A percentile compares a stretch with the other conserved stretches of the same genome.
Evolutionary conservation across 2,113 vertebrate species (phyloP).

Genomic region (Ramphastos sulfuratus): DNA sequence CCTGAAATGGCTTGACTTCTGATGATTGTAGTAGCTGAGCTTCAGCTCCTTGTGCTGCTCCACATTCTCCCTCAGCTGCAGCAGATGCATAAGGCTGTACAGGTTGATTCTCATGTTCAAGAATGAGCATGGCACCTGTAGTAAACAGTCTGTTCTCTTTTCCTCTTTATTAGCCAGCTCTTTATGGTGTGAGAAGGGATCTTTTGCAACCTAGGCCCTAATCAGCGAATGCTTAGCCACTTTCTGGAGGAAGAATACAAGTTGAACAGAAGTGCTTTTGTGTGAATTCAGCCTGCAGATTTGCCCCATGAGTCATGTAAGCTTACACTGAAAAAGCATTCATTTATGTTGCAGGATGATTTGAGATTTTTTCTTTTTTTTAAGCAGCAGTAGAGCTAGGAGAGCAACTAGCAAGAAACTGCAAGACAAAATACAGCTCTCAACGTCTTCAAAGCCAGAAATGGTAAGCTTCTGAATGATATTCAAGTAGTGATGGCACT

Average conservation of each 20-base stretch:
- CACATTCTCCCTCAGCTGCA: neutral
- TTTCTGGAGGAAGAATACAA: neutral
- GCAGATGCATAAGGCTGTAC: neutral
- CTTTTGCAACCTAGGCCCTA: neutral
- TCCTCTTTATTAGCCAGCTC: neutral
- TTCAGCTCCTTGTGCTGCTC: neutral
- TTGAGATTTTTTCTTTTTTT: neutral
- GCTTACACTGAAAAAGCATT: neutral
- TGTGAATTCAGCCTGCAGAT: neutral
- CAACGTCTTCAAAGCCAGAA: conserved; percentile 42
- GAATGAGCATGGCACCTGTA: neutral
- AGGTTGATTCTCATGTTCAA: neutral
- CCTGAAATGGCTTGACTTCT: neutral
- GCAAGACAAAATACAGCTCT: conserved; percentile 21
- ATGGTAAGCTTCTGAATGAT: conserved; percentile 65
- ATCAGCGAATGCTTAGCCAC: neutral
- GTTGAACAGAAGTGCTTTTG: neutral
- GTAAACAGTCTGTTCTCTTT: neutral
- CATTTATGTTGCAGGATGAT: neutral
- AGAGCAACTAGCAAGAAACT: conserved; percentile 25
- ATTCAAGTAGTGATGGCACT: neutral
- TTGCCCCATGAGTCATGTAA: neutral
- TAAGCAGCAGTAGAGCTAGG: conserved; percentile 27
- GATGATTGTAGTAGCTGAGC: neutral
- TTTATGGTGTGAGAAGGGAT: neutral